These are phyloP conservation scores for Erythrocebus patas DNA, from an alignment of 2,113 vertebrate species.

Conservation along the genomic window DNA sequence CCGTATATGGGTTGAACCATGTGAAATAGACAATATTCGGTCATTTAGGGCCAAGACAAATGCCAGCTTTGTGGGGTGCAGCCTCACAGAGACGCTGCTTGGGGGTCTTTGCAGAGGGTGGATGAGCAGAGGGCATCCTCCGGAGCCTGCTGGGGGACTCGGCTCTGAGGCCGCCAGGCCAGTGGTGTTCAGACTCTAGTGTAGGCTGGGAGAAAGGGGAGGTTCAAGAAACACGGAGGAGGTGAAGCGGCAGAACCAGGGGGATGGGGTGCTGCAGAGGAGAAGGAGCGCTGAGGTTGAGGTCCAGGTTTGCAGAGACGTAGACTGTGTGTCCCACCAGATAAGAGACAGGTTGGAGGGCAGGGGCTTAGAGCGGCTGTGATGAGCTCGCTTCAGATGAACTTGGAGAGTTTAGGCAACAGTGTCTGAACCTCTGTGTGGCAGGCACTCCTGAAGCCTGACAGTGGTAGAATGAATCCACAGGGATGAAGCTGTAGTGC, in stretches of 20 bases:
- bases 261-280: accelerated
- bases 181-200: accelerated
- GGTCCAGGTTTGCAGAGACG: neutral
- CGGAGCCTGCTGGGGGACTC: no score
- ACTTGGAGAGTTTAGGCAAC: neutral
- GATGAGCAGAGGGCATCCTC: accelerated
- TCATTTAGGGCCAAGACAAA: accelerated
- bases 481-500: neutral
- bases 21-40: neutral
- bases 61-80: accelerated
- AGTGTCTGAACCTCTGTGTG: neutral
- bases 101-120: neutral
- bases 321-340: accelerated
- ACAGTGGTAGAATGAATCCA: neutral
- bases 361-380: neutral
- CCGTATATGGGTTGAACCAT: accelerated
- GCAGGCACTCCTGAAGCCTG: neutral
- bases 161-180: neutral
- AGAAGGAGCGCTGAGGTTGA: accelerated
- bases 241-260: no score
- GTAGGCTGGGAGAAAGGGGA: neutral
- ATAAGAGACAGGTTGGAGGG: neutral
- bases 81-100: neutral
- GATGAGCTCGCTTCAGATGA: neutral
- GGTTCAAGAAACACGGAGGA: neutral